Percentiles rank a stretch among this genome's conserved stretches.
These are phyloP conservation scores for Pseudomyrmex gracilis DNA, from an alignment of 1,140 invertebrate species.

Conservation along the genomic window DNA sequence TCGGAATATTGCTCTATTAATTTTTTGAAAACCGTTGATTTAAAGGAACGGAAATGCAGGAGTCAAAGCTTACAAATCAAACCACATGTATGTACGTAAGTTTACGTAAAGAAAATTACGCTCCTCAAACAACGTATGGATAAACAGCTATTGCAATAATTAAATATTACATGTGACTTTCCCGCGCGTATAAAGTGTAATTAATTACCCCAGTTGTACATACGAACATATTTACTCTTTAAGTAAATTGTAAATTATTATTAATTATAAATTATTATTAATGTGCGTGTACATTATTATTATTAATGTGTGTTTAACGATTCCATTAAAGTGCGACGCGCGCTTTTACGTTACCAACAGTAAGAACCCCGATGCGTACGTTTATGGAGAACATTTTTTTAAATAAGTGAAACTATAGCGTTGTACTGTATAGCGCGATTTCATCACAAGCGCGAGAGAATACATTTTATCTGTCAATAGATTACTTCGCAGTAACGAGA, in stretches of 20 bases:
- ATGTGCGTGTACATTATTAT: background rate
- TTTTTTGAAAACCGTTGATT: slow-evolving; percentile 55
- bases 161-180: background rate
- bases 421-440: slow-evolving; percentile 8
- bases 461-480: slow-evolving; percentile 52
- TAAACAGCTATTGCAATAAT: slow-evolving; percentile 12
- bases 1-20: slow-evolving; percentile 55
- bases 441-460: slow-evolving; percentile 24
- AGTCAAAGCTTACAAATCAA: slow-evolving; percentile 54
- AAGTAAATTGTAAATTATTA: background rate
- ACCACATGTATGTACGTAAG: slow-evolving; percentile 54
- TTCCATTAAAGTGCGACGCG: no score
- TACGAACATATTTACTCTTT: background rate
- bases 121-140: slow-evolving; percentile 9
- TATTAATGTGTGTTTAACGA: no score
- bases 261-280: background rate
- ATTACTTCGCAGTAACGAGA: slow-evolving; percentile 43
- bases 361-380: background rate
- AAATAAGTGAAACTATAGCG: background rate
- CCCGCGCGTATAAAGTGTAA: background rate
- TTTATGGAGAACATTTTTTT: slow-evolving; percentile 7
- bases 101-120: slow-evolving; percentile 15
- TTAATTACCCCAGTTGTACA: background rate
- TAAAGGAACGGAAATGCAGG: slow-evolving; percentile 51
- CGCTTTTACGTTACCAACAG: no score